Conservation (phyloP, 2,113 vertebrate genomes). For the Peromyscus polionotus region DNA sequence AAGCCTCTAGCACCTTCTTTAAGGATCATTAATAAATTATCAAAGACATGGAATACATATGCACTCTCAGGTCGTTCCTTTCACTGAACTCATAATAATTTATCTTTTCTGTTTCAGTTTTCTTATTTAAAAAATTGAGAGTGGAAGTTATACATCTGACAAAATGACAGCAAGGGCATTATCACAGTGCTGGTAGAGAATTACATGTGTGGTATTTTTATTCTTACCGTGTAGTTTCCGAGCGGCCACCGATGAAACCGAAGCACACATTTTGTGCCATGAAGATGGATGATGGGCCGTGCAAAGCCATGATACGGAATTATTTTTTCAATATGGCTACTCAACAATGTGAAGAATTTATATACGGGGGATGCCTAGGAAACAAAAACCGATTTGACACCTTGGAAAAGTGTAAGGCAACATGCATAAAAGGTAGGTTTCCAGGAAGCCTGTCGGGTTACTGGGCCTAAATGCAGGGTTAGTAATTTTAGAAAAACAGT, state of each 20-base stretch:
- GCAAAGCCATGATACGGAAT: constrained; percentile 90
- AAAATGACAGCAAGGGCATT: neutral
- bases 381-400: constrained; percentile 94
- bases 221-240: constrained; percentile 65
- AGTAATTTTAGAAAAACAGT: neutral
- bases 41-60: neutral
- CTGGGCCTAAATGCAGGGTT: neutral
- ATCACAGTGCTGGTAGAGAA: neutral
- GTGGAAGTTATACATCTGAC: neutral
- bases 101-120: neutral
- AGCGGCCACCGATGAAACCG: constrained; percentile 81
- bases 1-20: neutral
- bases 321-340: constrained; percentile 92
- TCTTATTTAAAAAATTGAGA: neutral
- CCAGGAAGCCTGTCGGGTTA: neutral
- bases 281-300: constrained; percentile 91
- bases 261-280: constrained; percentile 90
- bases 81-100: neutral
- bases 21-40: neutral
- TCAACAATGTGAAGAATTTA: constrained; percentile 90
- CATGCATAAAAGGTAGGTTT: constrained; percentile 86
- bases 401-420: constrained; percentile 89
- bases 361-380: constrained; percentile 95
- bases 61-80: neutral
- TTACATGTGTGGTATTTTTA: neutral